These are phyloP conservation scores for Cenopis cana DNA, from an alignment of 2,888 invertebrate genomes.

Conservation along the genomic window DNA sequence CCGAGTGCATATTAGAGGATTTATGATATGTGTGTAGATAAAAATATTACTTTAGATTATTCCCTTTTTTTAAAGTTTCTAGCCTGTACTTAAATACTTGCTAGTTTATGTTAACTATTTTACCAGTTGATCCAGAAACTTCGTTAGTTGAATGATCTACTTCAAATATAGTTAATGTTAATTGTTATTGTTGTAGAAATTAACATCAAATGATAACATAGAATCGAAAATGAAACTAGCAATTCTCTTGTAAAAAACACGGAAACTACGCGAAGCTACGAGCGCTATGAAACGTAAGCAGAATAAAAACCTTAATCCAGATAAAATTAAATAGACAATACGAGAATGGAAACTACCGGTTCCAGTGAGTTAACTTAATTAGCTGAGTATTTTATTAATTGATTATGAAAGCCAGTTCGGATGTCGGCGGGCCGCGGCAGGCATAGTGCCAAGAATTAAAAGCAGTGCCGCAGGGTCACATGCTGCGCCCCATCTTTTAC, in stretches of 20 bases:
- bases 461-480: constrained; percentile 11
- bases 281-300: neutral
- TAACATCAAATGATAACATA: too few relatives aligned
- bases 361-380: constrained; percentile 28
- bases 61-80: too few relatives aligned
- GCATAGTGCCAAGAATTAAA: constrained; percentile 34
- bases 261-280: neutral
- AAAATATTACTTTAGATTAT: too few relatives aligned
- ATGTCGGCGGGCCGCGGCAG: constrained; percentile 13
- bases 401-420: constrained; percentile 34
- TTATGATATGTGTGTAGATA: too few relatives aligned
- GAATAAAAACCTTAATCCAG: neutral
- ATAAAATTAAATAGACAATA: constrained; percentile 14
- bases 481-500: constrained; percentile 8
- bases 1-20: too few relatives aligned
- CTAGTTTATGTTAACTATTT: too few relatives aligned
- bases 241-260: too few relatives aligned
- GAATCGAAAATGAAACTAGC: too few relatives aligned
- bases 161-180: neutral
- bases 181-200: too few relatives aligned
- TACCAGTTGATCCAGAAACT: too few relatives aligned
- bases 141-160: too few relatives aligned
- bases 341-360: constrained; percentile 12
- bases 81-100: too few relatives aligned
- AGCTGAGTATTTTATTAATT: constrained; percentile 39